Base-by-base conservation (phyloP, 2,888 invertebrate genomes). In the Neelides folsomi region DNA sequence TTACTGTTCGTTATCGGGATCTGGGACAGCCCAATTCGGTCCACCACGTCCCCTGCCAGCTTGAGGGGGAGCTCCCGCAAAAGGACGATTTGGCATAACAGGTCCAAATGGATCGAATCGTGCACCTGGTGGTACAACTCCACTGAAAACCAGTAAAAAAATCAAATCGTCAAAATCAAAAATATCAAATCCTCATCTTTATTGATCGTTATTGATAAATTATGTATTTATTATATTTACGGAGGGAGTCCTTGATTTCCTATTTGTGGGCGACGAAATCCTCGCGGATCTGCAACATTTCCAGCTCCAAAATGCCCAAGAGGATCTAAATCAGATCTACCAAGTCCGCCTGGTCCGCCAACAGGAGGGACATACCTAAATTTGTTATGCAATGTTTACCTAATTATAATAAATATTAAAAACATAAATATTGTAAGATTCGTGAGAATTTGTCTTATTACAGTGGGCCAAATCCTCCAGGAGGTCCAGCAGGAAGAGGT, bases 21-120 rank as follows among this genome's bases (percentile, higher is more conserved):
- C 56, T 27, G 62, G 62, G 2, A 54, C 51, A 1, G 43, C 48
- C 48, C 52, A 58, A 48, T 54, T 52, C 2, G 49, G 41, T 37
- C 53, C 48, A 27, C 9, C 19, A 13, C 15, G 16, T 51, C 36
- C 37, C 34, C 44, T 38, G 9, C 39, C 9, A n/a, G 6, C 12
- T 9, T 15, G 42, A 18, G 40, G 40, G 13, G 16, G n/a, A 44
- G 44, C 27, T 44, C 27, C 44, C n/a, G 15, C 7, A 9, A 18
- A 18, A 19, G 43, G 43, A 5, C 9, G 16, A n/a, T 44, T 19
- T 40, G 39, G 41, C 19, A 9, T 8, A 41, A 38, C 13, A 13
- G 62, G 62, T 16, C 62, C 62, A 55, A 56, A 62, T 15, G 58
- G 59, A 38, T 59, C 59, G 49, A 62, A 58, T 50, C 59, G 36